Evolutionary conservation across 2,113 vertebrate genomes (phyloP).

Genomic region (Crotalus tigris): DNA sequence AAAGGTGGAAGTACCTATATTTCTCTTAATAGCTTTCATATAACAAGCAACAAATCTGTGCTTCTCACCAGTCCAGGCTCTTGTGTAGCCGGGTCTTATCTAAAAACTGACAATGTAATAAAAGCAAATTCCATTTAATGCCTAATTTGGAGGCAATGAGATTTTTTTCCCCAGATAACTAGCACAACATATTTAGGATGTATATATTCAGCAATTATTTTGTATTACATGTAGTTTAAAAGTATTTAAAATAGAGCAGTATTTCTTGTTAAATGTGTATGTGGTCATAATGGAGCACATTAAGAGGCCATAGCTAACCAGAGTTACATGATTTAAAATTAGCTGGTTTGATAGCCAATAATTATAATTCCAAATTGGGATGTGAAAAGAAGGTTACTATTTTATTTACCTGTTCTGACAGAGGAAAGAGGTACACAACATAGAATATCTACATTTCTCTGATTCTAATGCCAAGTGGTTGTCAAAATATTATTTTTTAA

Average conservation of each 20-base stretch:
- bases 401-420: neutral
- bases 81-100: neutral
- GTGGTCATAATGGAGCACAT: neutral
- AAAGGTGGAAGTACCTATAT: neutral
- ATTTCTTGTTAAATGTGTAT: neutral
- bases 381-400: neutral
- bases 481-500: neutral
- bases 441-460: neutral
- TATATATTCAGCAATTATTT: neutral
- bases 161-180: neutral
- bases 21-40: neutral
- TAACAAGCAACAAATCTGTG: neutral
- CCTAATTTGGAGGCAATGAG: neutral
- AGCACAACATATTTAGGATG: neutral
- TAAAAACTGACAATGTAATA: neutral
- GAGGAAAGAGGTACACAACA: neutral
- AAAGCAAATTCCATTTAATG: neutral
- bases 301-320: neutral
- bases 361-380: neutral
- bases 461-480: neutral
- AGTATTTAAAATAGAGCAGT: neutral
- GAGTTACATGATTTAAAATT: neutral
- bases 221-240: neutral
- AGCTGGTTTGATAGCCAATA: neutral
- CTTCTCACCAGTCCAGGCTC: neutral